Conservation (phyloP, 2,113 vertebrate genomes). For the Opisthocomus hoazin region DNA sequence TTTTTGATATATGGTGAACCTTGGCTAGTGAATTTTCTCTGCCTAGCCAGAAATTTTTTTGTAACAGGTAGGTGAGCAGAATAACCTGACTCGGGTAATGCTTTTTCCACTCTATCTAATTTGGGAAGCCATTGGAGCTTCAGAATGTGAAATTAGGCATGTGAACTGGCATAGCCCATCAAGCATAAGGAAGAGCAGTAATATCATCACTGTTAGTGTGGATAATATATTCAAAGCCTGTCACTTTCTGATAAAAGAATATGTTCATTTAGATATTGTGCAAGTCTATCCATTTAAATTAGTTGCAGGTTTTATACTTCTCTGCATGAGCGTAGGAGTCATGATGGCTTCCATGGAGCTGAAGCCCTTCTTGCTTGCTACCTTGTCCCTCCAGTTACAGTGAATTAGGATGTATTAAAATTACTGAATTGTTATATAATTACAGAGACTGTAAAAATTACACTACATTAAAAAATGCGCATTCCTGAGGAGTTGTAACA, state of each 20-base stretch:
- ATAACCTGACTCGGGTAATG: not conserved
- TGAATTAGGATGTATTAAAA: not conserved
- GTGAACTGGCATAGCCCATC: not conserved
- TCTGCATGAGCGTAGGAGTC: not conserved
- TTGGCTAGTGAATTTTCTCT: not conserved
- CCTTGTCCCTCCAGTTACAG: not conserved
- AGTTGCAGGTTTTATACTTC: not conserved
- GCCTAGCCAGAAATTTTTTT: not conserved
- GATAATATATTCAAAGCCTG: not conserved
- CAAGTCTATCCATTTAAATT: not conserved
- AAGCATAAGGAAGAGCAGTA: not conserved
- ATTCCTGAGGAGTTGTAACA: not conserved
- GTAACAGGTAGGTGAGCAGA: slow-evolving; percentile 2
- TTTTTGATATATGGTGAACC: not conserved
- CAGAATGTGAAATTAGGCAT: not conserved
- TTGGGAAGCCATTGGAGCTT: not conserved
- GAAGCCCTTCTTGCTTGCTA: not conserved
- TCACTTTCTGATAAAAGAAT: not conserved
- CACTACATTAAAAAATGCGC: not conserved
- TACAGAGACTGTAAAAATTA: not conserved
- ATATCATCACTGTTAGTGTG: not conserved
- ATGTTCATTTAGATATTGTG: not conserved
- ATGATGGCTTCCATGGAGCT: not conserved
- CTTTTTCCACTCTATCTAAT: not conserved
- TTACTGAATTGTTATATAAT: not conserved